These are phyloP conservation scores for Danionella cerebrum DNA, from an alignment of 2,113 vertebrate species.

Conservation along the genomic window DNA sequence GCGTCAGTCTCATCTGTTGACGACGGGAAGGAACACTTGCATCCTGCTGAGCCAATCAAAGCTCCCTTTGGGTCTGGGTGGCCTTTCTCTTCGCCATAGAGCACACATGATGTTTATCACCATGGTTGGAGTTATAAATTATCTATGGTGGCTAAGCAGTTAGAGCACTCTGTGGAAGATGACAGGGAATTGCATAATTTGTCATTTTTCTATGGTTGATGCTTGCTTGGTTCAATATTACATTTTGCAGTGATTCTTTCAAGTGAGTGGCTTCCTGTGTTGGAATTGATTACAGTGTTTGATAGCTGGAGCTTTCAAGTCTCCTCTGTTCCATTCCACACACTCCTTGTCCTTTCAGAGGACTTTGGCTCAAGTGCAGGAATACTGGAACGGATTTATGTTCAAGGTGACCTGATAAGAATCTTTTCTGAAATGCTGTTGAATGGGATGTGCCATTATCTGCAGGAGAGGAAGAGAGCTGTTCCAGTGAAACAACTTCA, in stretches of 20 bases:
- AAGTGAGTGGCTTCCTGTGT: not conserved
- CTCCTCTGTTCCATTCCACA: not conserved
- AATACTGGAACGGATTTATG: not conserved
- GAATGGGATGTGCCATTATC: not conserved
- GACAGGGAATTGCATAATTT: not conserved
- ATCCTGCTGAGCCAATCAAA: conserved; percentile 1
- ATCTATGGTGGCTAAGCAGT: not conserved
- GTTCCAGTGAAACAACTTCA: not conserved
- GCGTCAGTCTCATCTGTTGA: not conserved
- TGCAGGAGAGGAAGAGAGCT: not conserved
- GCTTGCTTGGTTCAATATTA: not conserved
- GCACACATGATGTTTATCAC: not conserved
- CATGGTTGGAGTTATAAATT: not conserved
- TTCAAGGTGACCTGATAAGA: not conserved
- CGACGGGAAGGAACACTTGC: not conserved
- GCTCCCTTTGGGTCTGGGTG: not conserved
- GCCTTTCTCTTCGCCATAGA: not conserved
- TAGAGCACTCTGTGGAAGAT: not conserved
- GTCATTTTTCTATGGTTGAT: not conserved
- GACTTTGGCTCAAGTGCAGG: not conserved
- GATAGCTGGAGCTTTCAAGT: not conserved
- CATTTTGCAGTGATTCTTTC: not conserved
- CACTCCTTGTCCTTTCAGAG: not conserved
- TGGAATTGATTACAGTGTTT: not conserved
- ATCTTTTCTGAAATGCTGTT: not conserved